Conservation (phyloP, 2,113 vertebrate species). For the Telmatochromis brichardi region DNA sequence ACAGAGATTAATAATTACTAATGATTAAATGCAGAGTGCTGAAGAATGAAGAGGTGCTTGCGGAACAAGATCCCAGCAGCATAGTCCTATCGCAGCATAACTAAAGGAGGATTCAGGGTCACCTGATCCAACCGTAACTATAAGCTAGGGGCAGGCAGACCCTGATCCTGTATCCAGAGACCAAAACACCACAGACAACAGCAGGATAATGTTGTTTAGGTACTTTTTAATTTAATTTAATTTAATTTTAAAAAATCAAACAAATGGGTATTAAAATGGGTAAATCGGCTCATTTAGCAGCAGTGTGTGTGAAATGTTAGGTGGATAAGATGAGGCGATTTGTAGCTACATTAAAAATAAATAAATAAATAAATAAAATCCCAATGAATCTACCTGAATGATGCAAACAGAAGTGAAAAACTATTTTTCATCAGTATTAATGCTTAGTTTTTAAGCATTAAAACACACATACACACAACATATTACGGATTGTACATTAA, state of each 20-base stretch:
- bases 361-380: fast-evolving
- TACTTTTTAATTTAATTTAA: background rate
- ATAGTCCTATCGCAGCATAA: background rate
- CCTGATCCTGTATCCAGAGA: background rate
- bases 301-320: background rate
- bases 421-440: background rate
- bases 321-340: background rate
- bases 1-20: background rate
- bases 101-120: background rate
- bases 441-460: background rate
- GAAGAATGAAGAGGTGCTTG: fast-evolving
- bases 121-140: background rate
- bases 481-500: too few relatives aligned
- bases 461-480: too few relatives aligned
- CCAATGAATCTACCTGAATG: background rate
- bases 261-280: background rate
- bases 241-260: fast-evolving
- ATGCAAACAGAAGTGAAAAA: background rate
- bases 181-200: background rate
- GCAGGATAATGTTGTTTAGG: background rate
- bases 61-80: background rate
- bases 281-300: background rate
- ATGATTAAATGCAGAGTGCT: background rate
- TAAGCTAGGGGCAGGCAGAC: background rate
- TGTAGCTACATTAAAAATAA: background rate